A percentile compares a stretch with the other conserved stretches of the same genome.
Evolutionary conservation across 2,888 invertebrate genomes (phyloP).

Genomic region (Sabatieria punctata): DNA sequence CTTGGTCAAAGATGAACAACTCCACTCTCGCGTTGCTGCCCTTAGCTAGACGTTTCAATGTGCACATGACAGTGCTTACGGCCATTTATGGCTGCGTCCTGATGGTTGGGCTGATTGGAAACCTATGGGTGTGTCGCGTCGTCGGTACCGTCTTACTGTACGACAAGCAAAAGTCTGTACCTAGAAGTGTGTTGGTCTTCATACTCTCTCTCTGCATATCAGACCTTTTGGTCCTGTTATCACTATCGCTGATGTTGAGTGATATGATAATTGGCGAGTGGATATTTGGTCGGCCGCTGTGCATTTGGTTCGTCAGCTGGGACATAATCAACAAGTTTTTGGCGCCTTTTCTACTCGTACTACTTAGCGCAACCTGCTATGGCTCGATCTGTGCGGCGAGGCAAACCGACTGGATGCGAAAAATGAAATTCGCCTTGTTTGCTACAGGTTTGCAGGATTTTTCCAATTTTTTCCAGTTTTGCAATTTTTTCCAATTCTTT

Average conservation of each 20-base stretch:
- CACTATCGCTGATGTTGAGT: background rate
- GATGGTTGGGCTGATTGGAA: background rate
- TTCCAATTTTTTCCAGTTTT: too few species aligned
- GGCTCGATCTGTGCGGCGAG: background rate
- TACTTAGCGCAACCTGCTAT: conserved; percentile 4
- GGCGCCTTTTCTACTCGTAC: background rate
- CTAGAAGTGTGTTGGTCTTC: background rate
- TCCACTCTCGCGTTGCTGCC: too few species aligned
- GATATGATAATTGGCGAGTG: background rate
- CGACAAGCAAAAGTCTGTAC: background rate
- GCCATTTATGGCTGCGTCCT: too few species aligned
- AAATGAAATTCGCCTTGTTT: too few species aligned
- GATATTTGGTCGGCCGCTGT: background rate
- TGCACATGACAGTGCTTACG: too few species aligned
- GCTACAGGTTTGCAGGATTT: too few species aligned
- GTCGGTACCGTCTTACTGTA: background rate
- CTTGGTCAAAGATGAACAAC: too few species aligned
- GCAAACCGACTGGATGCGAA: too few species aligned
- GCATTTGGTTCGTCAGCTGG: background rate
- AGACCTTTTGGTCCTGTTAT: background rate
- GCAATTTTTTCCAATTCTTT: too few species aligned
- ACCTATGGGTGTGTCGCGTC: background rate
- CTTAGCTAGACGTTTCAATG: too few species aligned
- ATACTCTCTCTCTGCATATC: background rate
- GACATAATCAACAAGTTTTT: conserved; percentile 1